Evolutionary conservation across 2,888 invertebrate genomes (phyloP).

Genomic region (Dastarcus helophoroides): DNA sequence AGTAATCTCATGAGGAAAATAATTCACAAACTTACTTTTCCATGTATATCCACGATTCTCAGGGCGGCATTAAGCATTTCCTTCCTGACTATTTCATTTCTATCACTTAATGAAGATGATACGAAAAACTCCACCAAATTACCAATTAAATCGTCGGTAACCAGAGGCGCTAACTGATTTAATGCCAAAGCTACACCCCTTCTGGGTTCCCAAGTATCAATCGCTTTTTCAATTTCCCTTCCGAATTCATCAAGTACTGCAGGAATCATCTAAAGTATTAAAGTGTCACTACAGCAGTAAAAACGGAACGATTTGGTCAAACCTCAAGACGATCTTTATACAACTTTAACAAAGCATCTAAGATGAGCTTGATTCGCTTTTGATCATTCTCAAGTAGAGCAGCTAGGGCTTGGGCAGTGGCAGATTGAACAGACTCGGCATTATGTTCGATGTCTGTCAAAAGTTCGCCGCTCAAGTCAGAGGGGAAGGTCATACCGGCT

Average conservation of each 20-base stretch:
- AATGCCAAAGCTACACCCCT: constrained; percentile 81
- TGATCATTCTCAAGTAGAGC: constrained; percentile 48
- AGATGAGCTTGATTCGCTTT: constrained; percentile 42
- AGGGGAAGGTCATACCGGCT: constrained; percentile 41
- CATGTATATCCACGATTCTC: constrained; percentile 82
- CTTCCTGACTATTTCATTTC: constrained; percentile 67
- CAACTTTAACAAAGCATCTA: constrained; percentile 55
- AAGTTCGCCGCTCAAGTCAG: constrained; percentile 43
- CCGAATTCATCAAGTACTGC: constrained; percentile 86
- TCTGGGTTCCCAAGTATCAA: constrained; percentile 86
- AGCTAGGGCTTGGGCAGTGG: constrained; percentile 72
- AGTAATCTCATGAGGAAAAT: no score
- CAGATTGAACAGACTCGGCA: constrained; percentile 69
- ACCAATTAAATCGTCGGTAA: constrained; percentile 56
- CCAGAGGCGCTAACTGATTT: constrained; percentile 63
- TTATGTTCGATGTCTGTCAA: constrained; percentile 67
- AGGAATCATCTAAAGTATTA: constrained; percentile 54
- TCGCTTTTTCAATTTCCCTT: constrained; percentile 68
- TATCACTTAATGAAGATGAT: constrained; percentile 74
- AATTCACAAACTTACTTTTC: constrained; percentile 61
- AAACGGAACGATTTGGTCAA: constrained; percentile 17
- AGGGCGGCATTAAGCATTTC: constrained; percentile 93
- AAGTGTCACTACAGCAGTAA: neutral
- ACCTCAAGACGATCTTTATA: constrained; percentile 69
- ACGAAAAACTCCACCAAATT: constrained; percentile 74